These are phyloP conservation scores for Lipophrys pholis DNA, from an alignment of 2,113 vertebrate species.

Conservation along the genomic window DNA sequence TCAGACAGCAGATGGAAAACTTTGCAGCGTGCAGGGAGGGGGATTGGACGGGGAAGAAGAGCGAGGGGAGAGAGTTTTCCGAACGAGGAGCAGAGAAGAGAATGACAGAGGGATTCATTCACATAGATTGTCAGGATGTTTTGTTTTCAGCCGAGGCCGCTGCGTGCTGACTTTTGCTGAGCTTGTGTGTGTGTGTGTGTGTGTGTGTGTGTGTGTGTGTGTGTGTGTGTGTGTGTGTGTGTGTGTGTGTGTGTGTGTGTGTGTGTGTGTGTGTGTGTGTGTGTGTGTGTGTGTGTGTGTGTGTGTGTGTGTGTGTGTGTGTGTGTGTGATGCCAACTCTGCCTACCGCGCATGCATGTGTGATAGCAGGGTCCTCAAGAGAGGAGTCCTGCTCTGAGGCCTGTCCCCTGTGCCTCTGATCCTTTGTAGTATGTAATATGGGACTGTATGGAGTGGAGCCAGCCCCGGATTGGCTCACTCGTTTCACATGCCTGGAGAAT, in stretches of 20 bases:
- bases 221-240: slow-evolving; percentile 9
- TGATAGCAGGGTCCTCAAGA: slow-evolving; percentile 45
- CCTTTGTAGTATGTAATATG: slow-evolving; percentile 59
- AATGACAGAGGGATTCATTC: slow-evolving; percentile 46
- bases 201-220: slow-evolving; percentile 18
- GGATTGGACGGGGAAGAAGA: slow-evolving; percentile 3
- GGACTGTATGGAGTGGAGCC: slow-evolving; percentile 49
- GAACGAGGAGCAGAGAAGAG: slow-evolving; percentile 29
- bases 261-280: slow-evolving; percentile 19
- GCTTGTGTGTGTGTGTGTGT: slow-evolving; percentile 22
- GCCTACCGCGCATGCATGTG: no score
- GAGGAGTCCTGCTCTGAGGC: slow-evolving; percentile 41
- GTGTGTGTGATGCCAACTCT: slow-evolving; percentile 55
- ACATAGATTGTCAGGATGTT: slow-evolving; percentile 45
- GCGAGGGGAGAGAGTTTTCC: slow-evolving; percentile 3
- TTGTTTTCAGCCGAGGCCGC: slow-evolving; percentile 50
- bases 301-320: slow-evolving; percentile 13
- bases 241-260: slow-evolving; percentile 9
- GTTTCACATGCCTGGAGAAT: slow-evolving; percentile 50
- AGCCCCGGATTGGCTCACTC: slow-evolving; percentile 30
- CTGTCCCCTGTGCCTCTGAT: slow-evolving; percentile 47
- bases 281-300: slow-evolving; percentile 9
- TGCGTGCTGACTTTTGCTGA: slow-evolving; percentile 26
- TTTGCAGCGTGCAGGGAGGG: slow-evolving; percentile 45
- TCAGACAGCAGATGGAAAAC: slow-evolving; percentile 71